A percentile compares a stretch with the other conserved stretches of the same genome.
These are phyloP conservation scores for Penaeus vannamei DNA, from an alignment of 1,140 invertebrate genomes.

Conservation along the genomic window DNA sequence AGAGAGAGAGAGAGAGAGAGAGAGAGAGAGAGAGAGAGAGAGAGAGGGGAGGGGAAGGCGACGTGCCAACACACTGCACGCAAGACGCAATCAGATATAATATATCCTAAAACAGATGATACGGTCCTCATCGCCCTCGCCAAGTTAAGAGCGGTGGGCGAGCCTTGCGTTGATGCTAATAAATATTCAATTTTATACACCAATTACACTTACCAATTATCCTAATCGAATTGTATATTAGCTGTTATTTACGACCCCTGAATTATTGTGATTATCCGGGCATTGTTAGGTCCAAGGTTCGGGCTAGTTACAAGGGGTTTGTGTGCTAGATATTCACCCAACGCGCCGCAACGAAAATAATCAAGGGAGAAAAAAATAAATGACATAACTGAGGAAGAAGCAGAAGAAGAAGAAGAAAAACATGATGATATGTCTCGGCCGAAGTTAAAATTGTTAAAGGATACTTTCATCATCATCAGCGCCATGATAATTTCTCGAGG, in stretches of 20 bases:
- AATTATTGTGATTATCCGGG: slow-evolving; percentile 24
- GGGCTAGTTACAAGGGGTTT: not conserved
- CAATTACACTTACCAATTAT: slow-evolving; percentile 47
- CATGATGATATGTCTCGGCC: no score
- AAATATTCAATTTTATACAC: slow-evolving; percentile 40
- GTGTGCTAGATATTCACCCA: not conserved
- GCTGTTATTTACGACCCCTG: slow-evolving; percentile 25
- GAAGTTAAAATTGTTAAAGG: no score
- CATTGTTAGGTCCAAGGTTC: slow-evolving; percentile 22
- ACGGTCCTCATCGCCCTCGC: no score
- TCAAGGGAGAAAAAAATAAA: no score
- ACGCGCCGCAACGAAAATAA: not conserved
- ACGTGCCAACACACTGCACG: not conserved
- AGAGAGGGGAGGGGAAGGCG: not conserved
- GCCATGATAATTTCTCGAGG: no score
- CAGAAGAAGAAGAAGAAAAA: no score
- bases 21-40: not conserved
- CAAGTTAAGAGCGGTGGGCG: no score
- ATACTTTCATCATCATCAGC: no score
- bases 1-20: slow-evolving; percentile 33
- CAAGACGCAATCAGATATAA: no score
- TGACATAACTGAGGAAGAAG: no score
- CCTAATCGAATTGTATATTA: slow-evolving; percentile 51
- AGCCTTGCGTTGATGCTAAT: slow-evolving; percentile 1
- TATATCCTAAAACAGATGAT: no score